Evolutionary conservation across 2,888 invertebrate genomes (phyloP), one percentile per base, ranked within the genome.

Genomic region (Platerodrilus igneus): DNA sequence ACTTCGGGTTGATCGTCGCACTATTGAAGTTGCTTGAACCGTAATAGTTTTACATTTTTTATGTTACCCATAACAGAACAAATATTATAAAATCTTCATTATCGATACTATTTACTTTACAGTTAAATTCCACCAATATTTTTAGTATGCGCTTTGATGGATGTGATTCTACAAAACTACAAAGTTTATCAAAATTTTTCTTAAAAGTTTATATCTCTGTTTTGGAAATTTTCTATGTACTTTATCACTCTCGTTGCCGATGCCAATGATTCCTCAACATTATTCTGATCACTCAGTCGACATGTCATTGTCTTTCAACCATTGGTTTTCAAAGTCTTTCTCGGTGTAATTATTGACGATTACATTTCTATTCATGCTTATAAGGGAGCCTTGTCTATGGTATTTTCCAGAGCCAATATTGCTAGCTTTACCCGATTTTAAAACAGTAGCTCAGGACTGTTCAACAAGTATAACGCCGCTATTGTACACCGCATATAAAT

Each of bases 381-480:
- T 8, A 34, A 25, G 16, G 25, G 25, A 16, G 15, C 11, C 9
- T 15, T 21, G 9, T 23, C 17, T 15, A 34, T 21, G 11, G 13
- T 23, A 34, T 34, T 23, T n/a, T 15, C 34, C 23, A 25, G 11
- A n/a, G 34, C 34, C 18, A 25, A 34, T 13, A 14, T 34, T 11
- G 34, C 34, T 15, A 34, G 26, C 4, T 34, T 16, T 4, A 25
- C 17, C 4, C 26, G 26, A 25, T 23, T 16, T 15, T 34, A 25
- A 17, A 34, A 34, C 23, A 23, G 3, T 17, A 34, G 16, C n/a
- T 34, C n/a, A 8, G 34, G 26, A n/a, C 25, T 34, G 3, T 13
- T 25, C 16, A 34, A 25, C 17, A 25, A 25, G 17, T 34, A 25
- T 21, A n/a, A 33, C 33, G 3, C 26, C 25, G 15, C 15, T 25